Percentiles rank a stretch among this genome's conserved stretches.
These are phyloP conservation scores for Phocoena sinus DNA, from an alignment of 2,113 vertebrate genomes.

Conservation along the genomic window DNA sequence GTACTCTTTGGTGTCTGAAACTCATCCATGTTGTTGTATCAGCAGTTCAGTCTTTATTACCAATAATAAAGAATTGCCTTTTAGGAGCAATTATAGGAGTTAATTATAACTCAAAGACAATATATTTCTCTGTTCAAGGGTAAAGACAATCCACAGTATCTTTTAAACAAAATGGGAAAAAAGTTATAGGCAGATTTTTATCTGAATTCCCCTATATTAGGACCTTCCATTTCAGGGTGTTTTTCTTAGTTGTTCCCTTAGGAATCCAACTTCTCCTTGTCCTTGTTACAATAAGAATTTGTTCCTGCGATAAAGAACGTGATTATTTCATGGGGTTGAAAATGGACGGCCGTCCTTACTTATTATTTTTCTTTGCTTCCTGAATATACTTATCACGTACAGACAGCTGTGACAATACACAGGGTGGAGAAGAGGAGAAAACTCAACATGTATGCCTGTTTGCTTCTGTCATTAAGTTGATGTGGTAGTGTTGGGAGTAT, in stretches of 20 bases:
- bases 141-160: background rate
- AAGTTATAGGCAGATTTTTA: background rate
- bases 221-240: background rate
- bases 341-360: background rate
- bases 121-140: background rate
- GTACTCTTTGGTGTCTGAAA: background rate
- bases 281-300: background rate
- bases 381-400: background rate
- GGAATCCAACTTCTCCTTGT: background rate
- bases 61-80: background rate
- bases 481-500: background rate
- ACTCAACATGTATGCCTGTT: background rate
- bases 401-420: background rate
- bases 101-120: background rate
- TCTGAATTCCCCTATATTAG: background rate
- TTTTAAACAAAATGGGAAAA: background rate
- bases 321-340: background rate
- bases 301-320: background rate
- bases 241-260: background rate
- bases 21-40: background rate
- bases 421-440: background rate
- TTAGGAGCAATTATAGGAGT: background rate
- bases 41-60: conserved; percentile 2
- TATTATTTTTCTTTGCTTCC: background rate
- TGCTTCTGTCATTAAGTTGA: background rate